These are phyloP conservation scores for Cardiocondyla obscurior DNA, from an alignment of 1,140 invertebrate genomes.

Conservation along the genomic window DNA sequence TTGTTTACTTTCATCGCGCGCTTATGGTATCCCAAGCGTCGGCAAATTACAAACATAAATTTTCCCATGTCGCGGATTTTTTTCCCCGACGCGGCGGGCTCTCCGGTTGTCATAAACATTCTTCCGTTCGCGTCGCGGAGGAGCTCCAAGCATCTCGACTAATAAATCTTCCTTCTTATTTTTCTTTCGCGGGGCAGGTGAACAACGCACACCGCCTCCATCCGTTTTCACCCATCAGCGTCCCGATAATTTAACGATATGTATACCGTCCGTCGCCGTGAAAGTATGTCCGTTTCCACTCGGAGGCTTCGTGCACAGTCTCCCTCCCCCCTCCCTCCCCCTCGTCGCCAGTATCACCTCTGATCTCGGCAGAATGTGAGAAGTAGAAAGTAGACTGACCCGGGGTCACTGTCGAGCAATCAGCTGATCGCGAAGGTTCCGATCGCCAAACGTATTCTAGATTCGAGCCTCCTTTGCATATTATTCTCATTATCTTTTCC, in stretches of 20 bases:
- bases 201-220: slow-evolving; percentile 59
- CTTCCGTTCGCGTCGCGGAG: background rate
- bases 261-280: slow-evolving; percentile 60
- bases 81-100: slow-evolving; percentile 7
- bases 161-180: slow-evolving; percentile 47
- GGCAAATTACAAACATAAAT: slow-evolving; percentile 35
- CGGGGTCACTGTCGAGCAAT: slow-evolving; percentile 70
- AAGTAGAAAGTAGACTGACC: slow-evolving; percentile 80
- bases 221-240: slow-evolving; percentile 71
- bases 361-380: slow-evolving; percentile 74
- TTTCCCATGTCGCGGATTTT: background rate
- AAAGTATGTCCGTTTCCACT: slow-evolving; percentile 71
- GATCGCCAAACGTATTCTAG: background rate
- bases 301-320: slow-evolving; percentile 18
- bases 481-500: background rate
- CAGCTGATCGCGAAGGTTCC: slow-evolving; percentile 66
- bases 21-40: background rate
- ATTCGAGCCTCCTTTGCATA: background rate
- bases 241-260: slow-evolving; percentile 60
- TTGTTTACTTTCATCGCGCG: background rate
- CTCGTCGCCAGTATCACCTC: slow-evolving; percentile 53
- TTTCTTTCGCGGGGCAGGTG: slow-evolving; percentile 38
- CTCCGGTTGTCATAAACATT: slow-evolving; percentile 21
- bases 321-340: background rate
- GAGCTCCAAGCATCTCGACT: background rate